Base-by-base conservation (phyloP, 2,113 vertebrate species). In the Siphamia tubifer region DNA sequence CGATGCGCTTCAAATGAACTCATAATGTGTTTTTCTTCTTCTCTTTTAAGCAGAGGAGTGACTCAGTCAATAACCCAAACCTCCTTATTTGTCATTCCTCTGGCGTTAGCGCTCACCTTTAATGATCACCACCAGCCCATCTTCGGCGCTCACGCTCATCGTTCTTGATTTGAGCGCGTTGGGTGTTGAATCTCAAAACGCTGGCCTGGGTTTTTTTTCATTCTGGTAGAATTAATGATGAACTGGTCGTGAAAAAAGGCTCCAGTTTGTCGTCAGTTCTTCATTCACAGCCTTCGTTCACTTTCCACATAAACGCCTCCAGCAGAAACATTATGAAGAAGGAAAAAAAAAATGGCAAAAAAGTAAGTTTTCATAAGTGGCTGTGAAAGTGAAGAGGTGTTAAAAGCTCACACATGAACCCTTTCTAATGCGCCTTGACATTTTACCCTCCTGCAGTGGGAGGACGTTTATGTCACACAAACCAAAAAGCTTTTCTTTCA, bases 1-100 rank as follows among this genome's bases (percentile, higher is more conserved):
- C 63, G 60, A 57, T 31, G 51, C 36, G 19, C 16, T 17, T 10
- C 57, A 20, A 76, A 77, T 71, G 11, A 63, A 68, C 30, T 54
- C 30, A n/a, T 15, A 17, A 27, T 12, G 48, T 21, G n/a, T 25
- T 47, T 42, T 32, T 24, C 16, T 1, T 25, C n/a, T n/a, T n/a
- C n/a, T 17, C n/a, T 3, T 36, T 57, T 15, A 43, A 23, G 38
- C 28, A 19, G 20, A 11, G 16, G 16, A 56, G 23, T 25, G 3
- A 28, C 32, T 44, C 5, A 42, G 27, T 32, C 53, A 66, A 23
- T 16, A 10, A 36, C 34, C 24, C 16, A 35, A 35, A 25, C 13
- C 11, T n/a, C 52, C 19, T 57, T 32, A 21, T 69, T 64, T 54
- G 16, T 51, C 27, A 65, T 62, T 58, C 25, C 31, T 44, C 9